Evolutionary conservation across 2,888 invertebrate genomes (phyloP).

Genomic region (Flexamia atlantica): DNA sequence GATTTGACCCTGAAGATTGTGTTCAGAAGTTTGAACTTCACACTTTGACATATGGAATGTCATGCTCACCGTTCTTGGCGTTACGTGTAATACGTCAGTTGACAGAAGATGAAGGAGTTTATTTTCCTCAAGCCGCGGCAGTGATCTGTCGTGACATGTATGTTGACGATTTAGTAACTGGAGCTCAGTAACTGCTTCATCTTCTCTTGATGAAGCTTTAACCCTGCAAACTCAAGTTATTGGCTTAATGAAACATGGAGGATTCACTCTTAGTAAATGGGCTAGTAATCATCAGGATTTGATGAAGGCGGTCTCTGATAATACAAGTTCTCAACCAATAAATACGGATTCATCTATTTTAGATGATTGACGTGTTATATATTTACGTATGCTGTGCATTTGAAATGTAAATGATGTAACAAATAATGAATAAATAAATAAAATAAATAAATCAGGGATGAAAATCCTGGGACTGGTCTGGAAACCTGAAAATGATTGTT

Average conservation of each 20-base stretch:
- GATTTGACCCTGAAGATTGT: conserved; percentile 37
- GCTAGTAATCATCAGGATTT: conserved; percentile 60
- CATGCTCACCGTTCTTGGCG: conserved; percentile 67
- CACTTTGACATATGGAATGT: conserved; percentile 68
- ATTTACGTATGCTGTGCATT: too few species aligned
- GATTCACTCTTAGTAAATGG: conserved; percentile 69
- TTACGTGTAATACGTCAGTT: conserved; percentile 67
- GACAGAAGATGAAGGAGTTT: conserved; percentile 63
- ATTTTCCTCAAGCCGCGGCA: conserved; percentile 65
- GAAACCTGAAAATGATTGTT: neutral
- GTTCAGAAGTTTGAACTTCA: conserved; percentile 64
- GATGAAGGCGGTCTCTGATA: neutral
- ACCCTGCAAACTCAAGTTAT: conserved; percentile 65
- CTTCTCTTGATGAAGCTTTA: conserved; percentile 65
- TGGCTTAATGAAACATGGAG: conserved; percentile 62
- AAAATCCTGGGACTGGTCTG: conserved; percentile 61
- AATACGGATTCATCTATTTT: too few species aligned
- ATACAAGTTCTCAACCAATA: too few species aligned
- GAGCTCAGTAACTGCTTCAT: conserved; percentile 63
- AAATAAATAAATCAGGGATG: conserved; percentile 26
- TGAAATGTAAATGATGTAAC: too few species aligned
- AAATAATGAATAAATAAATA: too few species aligned
- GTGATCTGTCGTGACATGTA: conserved; percentile 67
- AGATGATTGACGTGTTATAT: too few species aligned
- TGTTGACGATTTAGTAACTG: conserved; percentile 10